Conservation (phyloP, 35 echinoderm and acorn worm genomes). For the Strongylocentrotus purpuratus region DNA sequence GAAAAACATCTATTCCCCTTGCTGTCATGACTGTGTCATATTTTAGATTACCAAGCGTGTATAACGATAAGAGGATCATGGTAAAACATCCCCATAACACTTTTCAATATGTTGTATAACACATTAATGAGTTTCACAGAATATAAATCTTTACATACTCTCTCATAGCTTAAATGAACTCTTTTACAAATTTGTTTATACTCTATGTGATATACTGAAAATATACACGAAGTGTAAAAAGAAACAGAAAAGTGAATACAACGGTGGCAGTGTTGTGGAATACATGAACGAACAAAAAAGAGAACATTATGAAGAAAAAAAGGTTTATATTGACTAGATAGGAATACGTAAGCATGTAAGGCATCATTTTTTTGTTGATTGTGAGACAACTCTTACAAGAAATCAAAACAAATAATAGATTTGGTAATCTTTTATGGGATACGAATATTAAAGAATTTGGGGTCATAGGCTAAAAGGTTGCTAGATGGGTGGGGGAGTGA, state of each 20-base stretch:
- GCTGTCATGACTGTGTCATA: neutral
- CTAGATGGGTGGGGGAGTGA: too few relatives aligned
- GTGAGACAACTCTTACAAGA: neutral
- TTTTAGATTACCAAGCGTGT: neutral
- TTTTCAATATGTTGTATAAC: constrained; percentile 17
- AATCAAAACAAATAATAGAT: neutral
- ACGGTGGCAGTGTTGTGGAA: constrained; percentile 22
- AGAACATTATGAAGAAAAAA: neutral
- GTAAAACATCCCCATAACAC: neutral
- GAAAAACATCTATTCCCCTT: neutral
- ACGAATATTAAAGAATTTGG: too few relatives aligned
- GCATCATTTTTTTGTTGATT: neutral
- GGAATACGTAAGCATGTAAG: neutral
- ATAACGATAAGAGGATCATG: neutral
- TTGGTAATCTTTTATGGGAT: neutral
- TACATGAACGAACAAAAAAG: neutral
- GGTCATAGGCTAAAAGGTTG: too few relatives aligned
- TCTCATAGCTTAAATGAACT: constrained; percentile 13
- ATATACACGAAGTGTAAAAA: constrained; percentile 7
- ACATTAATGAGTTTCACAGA: neutral
- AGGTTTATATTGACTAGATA: neutral
- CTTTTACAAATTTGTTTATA: constrained; percentile 10
- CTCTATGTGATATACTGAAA: constrained; percentile 12
- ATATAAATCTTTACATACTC: constrained; percentile 19
- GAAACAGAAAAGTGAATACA: constrained; percentile 20